Evolutionary conservation across 2,113 vertebrate species (phyloP).

Genomic region (Rhinolophus sinicus): DNA sequence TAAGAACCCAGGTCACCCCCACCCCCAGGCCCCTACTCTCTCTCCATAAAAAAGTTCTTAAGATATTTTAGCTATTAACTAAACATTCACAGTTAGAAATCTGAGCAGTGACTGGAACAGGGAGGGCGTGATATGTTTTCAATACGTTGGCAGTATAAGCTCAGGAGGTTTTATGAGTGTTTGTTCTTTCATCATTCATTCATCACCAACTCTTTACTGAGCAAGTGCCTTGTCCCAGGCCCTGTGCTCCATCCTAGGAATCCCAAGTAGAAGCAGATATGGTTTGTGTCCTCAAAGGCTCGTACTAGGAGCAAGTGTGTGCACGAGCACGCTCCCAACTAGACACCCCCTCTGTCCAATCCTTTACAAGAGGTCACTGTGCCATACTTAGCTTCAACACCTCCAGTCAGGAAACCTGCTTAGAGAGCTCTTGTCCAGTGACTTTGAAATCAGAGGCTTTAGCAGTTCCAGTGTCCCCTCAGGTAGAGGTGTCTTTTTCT

Average conservation of each 20-base stretch:
- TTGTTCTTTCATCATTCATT: not conserved
- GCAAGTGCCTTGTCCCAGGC: not conserved
- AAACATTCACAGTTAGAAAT: not conserved
- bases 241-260: not conserved
- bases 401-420: not conserved
- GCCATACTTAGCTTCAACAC: not conserved
- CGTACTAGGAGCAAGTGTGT: not conserved
- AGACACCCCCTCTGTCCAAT: not conserved
- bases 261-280: not conserved
- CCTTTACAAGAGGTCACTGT: not conserved
- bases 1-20: not conserved
- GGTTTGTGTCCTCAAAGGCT: not conserved
- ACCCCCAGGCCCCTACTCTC: no score
- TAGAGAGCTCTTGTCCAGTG: not conserved
- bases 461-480: no score
- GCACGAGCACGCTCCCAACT: fast-evolving
- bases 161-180: not conserved
- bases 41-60: not conserved
- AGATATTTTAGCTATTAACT: not conserved
- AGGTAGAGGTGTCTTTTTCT: not conserved
- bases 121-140: not conserved
- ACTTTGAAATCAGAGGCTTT: not conserved
- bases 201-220: not conserved
- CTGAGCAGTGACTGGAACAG: not conserved
- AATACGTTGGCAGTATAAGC: not conserved